Conservation (phyloP, 2,888 invertebrate genomes). For the Monopis laevigella region DNA sequence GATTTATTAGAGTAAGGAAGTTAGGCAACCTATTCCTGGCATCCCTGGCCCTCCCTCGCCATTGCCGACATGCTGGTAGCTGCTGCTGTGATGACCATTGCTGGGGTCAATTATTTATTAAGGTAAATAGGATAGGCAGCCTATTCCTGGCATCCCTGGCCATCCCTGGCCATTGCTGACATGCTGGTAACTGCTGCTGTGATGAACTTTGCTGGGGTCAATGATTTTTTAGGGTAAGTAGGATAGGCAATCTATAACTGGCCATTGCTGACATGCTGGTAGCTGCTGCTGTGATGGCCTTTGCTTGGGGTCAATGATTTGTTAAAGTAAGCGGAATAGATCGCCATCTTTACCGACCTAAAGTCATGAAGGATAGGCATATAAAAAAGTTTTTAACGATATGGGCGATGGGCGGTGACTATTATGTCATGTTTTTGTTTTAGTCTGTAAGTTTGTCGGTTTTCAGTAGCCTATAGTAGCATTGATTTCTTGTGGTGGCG, state of each 20-base stretch:
- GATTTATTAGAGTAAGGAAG: constrained; percentile 81
- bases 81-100: too few relatives aligned
- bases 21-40: background rate
- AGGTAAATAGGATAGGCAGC: constrained; percentile 87
- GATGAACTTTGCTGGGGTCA: constrained; percentile 98
- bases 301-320: constrained; percentile 98
- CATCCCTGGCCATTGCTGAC: constrained; percentile 97
- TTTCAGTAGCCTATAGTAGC: too few relatives aligned
- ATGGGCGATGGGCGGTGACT: too few relatives aligned
- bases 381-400: too few relatives aligned
- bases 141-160: constrained; percentile 94
- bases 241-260: constrained; percentile 92
- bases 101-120: too few relatives aligned
- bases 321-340: constrained; percentile 78
- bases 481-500: too few relatives aligned
- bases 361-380: too few relatives aligned
- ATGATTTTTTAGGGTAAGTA: constrained; percentile 92
- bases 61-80: too few relatives aligned
- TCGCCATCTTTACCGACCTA: too few relatives aligned
- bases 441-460: too few relatives aligned
- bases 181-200: constrained; percentile 96
- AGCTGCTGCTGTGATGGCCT: constrained; percentile 97
- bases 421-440: too few relatives aligned
- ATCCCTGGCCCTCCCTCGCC: too few relatives aligned
- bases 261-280: constrained; percentile 98